Percentiles rank a stretch among this genome's conserved stretches.
Conservation (phyloP, 2,113 vertebrate genomes). For the Pituophis catenifer region DNA sequence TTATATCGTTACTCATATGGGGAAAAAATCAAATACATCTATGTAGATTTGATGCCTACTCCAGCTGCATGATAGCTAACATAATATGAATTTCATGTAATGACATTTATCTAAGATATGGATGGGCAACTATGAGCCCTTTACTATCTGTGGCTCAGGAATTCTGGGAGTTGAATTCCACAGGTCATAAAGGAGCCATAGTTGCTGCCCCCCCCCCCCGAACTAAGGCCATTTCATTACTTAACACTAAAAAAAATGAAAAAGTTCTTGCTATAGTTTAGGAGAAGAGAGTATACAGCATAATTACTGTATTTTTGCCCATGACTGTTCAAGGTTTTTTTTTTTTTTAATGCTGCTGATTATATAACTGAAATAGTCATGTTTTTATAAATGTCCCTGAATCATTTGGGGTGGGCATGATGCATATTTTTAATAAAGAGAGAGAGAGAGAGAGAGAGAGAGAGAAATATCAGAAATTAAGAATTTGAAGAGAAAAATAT, state of each 20-base stretch:
- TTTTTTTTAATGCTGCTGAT: background rate
- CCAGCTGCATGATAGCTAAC: background rate
- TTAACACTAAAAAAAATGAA: background rate
- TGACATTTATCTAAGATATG: background rate
- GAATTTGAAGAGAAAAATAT: background rate
- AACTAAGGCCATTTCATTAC: background rate
- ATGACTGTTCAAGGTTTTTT: background rate
- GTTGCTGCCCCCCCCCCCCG: background rate
- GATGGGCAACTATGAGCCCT: background rate
- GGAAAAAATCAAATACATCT: background rate
- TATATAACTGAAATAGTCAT: background rate
- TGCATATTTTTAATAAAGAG: background rate
- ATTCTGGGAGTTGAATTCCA: background rate
- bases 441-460: background rate
- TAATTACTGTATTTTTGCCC: background rate
- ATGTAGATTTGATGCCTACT: background rate
- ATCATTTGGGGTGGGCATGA: background rate
- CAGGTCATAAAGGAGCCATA: background rate
- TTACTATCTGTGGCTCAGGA: background rate
- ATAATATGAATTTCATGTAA: background rate
- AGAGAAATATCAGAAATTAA: background rate
- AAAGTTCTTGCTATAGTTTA: background rate
- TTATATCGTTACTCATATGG: background rate
- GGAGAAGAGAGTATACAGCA: background rate
- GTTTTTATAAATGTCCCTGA: background rate